phyloP scores from a whole-genome alignment of 2,797 vertebrate species.

The Sparidentex hasta region DNA sequence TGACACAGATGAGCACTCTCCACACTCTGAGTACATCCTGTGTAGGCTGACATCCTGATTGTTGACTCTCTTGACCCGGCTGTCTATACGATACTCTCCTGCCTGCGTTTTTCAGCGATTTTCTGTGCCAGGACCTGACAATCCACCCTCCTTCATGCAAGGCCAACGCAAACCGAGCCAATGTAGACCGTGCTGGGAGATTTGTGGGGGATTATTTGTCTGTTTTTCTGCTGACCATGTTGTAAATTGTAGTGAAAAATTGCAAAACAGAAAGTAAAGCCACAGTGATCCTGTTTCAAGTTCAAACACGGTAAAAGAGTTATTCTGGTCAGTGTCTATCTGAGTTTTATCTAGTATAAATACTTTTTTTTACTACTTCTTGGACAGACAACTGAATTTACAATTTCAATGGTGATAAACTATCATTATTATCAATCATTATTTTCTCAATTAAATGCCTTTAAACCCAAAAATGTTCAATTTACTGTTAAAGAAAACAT shows the following conservation, averaged over 20 bases:
- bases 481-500: neutral
- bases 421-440: no score
- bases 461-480: neutral
- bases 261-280: constrained; percentile 39
- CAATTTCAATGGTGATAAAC: neutral
- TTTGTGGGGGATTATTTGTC: constrained; percentile 72
- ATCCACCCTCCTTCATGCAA: constrained; percentile 32
- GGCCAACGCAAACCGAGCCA: constrained; percentile 43
- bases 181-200: constrained; percentile 50
- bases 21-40: constrained; percentile 56
- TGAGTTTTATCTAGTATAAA: constrained; percentile 3
- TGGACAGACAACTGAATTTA: neutral
- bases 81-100: constrained; percentile 62
- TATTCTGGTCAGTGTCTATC: neutral
- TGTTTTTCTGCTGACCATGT: constrained; percentile 59
- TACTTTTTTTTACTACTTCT: neutral
- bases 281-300: constrained; percentile 46
- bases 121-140: constrained; percentile 39
- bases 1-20: constrained; percentile 53
- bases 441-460: no score
- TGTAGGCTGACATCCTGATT: constrained; percentile 65
- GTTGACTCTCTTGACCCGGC: constrained; percentile 50
- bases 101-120: constrained; percentile 28
- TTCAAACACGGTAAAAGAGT: constrained; percentile 9
- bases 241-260: constrained; percentile 56